Percentiles rank a stretch among this genome's conserved stretches.
These are phyloP conservation scores for Helleia helle DNA, from an alignment of 2,888 invertebrate species.

Conservation along the genomic window DNA sequence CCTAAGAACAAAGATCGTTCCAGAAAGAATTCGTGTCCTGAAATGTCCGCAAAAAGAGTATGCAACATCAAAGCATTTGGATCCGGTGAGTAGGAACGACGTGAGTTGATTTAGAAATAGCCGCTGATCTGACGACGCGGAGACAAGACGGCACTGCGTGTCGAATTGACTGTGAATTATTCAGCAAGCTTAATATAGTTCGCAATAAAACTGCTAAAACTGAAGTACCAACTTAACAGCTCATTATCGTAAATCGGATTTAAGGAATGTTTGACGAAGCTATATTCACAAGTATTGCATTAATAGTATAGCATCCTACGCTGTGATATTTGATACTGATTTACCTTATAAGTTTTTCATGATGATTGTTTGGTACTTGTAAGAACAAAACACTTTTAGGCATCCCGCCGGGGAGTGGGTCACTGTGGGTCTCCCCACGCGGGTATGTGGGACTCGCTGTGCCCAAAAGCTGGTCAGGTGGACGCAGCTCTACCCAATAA, in stretches of 20 bases:
- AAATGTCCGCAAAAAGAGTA: slow-evolving; percentile 69
- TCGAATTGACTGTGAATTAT: slow-evolving; percentile 63
- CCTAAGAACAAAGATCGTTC: slow-evolving; percentile 40
- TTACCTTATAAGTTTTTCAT: too few species aligned
- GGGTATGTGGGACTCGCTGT: too few species aligned
- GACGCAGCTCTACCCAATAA: too few species aligned
- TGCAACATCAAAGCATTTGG: slow-evolving; percentile 65
- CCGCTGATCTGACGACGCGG: slow-evolving; percentile 39
- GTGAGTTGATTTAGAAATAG: slow-evolving; percentile 68
- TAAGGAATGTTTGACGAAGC: too few species aligned
- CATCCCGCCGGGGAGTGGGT: too few species aligned
- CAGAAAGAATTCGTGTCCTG: slow-evolving; percentile 59
- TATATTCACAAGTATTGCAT: too few species aligned
- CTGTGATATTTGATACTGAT: too few species aligned
- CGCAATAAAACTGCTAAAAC: slow-evolving; percentile 1
- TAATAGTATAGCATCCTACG: too few species aligned
- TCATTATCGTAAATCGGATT: not conserved
- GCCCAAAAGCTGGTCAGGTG: too few species aligned
- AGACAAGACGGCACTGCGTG: slow-evolving; percentile 50
- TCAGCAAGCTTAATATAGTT: slow-evolving; percentile 22
- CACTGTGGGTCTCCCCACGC: too few species aligned
- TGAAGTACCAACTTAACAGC: not conserved
- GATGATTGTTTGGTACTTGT: too few species aligned
- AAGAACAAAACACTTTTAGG: too few species aligned
- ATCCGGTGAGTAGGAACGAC: slow-evolving; percentile 50